Percentiles rank a stretch among this genome's conserved stretches.
Conservation (phyloP, 2,888 invertebrate species). For the Drosophila subsilvestris region DNA sequence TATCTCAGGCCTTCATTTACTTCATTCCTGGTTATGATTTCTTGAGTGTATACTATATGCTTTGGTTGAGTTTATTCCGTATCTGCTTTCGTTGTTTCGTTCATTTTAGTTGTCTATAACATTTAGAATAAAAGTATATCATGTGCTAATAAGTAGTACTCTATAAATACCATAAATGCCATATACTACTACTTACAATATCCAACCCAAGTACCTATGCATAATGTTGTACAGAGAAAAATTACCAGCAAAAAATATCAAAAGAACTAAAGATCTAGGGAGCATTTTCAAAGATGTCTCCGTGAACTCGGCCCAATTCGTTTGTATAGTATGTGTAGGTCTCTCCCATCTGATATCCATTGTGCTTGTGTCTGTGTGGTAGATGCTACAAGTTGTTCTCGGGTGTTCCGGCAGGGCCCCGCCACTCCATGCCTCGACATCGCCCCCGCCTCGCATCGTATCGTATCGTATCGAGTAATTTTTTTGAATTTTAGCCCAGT, state of each 20-base stretch:
- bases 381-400: conserved; percentile 52
- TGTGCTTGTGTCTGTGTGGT: conserved; percentile 77
- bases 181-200: conserved; percentile 58
- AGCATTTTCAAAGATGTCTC: conserved; percentile 1
- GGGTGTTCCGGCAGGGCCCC: conserved; percentile 42
- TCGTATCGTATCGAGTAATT: conserved; percentile 24
- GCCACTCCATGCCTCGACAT: conserved; percentile 12
- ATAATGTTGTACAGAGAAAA: conserved; percentile 69
- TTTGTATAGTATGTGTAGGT: conserved; percentile 47
- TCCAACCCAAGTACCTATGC: conserved; percentile 36
- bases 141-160: conserved; percentile 61
- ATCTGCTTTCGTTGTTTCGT: conserved; percentile 35
- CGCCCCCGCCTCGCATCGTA: conserved; percentile 31
- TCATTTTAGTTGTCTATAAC: conserved; percentile 53
- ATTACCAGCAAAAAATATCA: conserved; percentile 30
- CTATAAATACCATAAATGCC: conserved; percentile 66
- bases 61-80: conserved; percentile 42
- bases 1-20: conserved; percentile 71
- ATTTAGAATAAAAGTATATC: conserved; percentile 59
- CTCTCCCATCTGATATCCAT: conserved; percentile 54
- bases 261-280: conserved; percentile 15
- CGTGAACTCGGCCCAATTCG: conserved; percentile 22
- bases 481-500: conserved; percentile 40
- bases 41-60: conserved; percentile 49
- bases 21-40: conserved; percentile 58